These are phyloP conservation scores for Platorchestia sp. DNA, from an alignment of 1,140 invertebrate genomes.

Conservation along the genomic window DNA sequence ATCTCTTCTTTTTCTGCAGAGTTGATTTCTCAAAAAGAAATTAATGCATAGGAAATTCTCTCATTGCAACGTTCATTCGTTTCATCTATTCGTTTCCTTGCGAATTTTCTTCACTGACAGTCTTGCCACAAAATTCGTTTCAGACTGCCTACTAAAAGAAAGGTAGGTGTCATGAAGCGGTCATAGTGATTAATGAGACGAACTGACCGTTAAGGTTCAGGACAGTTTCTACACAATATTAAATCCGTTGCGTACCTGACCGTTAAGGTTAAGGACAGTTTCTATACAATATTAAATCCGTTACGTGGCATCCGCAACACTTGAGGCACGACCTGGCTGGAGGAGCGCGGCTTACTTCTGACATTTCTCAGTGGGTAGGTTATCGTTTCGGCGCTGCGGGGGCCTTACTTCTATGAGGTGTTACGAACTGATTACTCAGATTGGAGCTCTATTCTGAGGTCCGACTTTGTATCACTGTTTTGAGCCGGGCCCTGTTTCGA, in stretches of 20 bases:
- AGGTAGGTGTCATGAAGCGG: background rate
- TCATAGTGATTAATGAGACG: background rate
- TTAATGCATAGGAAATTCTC: background rate
- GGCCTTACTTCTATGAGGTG: background rate
- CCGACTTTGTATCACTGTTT: background rate
- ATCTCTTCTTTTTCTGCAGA: too few relatives aligned
- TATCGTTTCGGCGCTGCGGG: background rate
- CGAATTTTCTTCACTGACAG: background rate
- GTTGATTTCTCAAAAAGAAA: background rate
- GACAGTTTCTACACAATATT: background rate
- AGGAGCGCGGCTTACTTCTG: background rate
- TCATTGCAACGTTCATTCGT: background rate
- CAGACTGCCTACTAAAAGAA: background rate
- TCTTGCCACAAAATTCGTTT: background rate
- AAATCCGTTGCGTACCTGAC: background rate
- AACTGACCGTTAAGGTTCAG: background rate
- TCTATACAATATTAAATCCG: background rate
- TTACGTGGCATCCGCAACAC: background rate
- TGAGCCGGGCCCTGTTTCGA: background rate
- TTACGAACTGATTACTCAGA: conserved; percentile 8
- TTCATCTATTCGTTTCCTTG: background rate
- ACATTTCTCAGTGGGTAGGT: background rate
- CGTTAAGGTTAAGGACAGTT: background rate
- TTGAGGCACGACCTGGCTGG: background rate
- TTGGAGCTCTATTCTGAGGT: background rate